A percentile compares a stretch with the other conserved stretches of the same genome.
Conservation (phyloP, 2,888 invertebrate genomes). For the Phragmatobia fuliginosa region DNA sequence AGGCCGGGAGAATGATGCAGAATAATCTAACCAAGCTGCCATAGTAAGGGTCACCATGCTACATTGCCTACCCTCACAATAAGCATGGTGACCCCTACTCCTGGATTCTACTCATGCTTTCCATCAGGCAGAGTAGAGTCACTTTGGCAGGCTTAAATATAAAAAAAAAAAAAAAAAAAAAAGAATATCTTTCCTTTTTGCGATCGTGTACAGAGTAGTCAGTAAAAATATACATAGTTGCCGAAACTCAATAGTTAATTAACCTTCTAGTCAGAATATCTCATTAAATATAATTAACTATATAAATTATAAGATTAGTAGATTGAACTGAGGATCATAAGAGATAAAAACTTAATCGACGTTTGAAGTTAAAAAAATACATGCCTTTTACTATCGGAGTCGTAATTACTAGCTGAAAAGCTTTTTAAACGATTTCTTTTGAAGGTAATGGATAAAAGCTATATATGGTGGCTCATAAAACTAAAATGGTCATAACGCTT, state of each 20-base stretch:
- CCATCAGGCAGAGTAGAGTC: too few relatives aligned
- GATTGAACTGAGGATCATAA: conserved; percentile 14
- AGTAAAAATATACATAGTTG: conserved; percentile 6
- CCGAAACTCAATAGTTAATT: neutral
- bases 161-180: too few relatives aligned
- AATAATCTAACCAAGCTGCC: too few relatives aligned
- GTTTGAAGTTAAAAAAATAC: conserved; percentile 20
- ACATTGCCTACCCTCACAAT: too few relatives aligned
- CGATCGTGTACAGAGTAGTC: too few relatives aligned
- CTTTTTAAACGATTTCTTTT: conserved; percentile 12
- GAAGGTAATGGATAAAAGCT: neutral
- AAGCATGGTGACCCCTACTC: too few relatives aligned
- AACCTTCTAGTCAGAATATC: conserved; percentile 7
- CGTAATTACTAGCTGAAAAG: conserved; percentile 14
- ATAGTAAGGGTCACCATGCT: too few relatives aligned
- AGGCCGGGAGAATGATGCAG: too few relatives aligned
- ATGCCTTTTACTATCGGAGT: conserved; percentile 1
- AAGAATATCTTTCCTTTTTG: neutral
- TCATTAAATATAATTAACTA: conserved; percentile 5
- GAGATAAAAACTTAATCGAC: conserved; percentile 11
- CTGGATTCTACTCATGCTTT: too few relatives aligned
- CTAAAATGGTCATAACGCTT: neutral
- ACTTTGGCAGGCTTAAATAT: too few relatives aligned
- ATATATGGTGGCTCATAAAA: too few relatives aligned
- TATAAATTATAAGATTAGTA: conserved; percentile 15